These are phyloP conservation scores for Limosa lapponica DNA, from an alignment of 2,797 vertebrate genomes.

Conservation along the genomic window DNA sequence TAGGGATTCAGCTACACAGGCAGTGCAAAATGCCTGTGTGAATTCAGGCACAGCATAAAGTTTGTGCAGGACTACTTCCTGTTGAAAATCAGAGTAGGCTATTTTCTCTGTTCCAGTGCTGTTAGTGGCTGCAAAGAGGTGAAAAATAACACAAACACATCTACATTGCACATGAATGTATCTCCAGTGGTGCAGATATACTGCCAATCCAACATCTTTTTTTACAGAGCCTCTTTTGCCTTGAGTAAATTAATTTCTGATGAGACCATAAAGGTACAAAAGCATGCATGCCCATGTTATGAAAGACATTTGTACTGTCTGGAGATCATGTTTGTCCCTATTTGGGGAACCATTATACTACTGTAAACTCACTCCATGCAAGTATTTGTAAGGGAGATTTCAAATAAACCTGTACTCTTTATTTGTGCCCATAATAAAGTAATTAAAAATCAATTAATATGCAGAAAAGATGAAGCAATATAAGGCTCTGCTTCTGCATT, in stretches of 20 bases:
- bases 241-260: neutral
- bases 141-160: neutral
- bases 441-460: neutral
- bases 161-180: neutral
- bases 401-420: neutral
- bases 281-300: neutral
- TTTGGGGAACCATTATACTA: neutral
- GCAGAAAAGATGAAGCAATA: neutral
- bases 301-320: neutral
- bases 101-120: neutral
- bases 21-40: neutral
- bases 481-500: neutral
- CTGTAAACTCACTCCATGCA: neutral
- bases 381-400: neutral
- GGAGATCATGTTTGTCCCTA: neutral
- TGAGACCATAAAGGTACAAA: neutral
- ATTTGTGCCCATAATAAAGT: neutral
- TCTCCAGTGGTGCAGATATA: neutral
- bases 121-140: neutral
- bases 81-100: neutral
- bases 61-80: neutral
- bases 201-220: neutral
- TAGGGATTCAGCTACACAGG: neutral
- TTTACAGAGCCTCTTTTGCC: neutral
- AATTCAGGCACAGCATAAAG: neutral